These are phyloP conservation scores for Cryptomyrus ogoouensis DNA, from an alignment of 2,113 vertebrate genomes.

Conservation along the genomic window DNA sequence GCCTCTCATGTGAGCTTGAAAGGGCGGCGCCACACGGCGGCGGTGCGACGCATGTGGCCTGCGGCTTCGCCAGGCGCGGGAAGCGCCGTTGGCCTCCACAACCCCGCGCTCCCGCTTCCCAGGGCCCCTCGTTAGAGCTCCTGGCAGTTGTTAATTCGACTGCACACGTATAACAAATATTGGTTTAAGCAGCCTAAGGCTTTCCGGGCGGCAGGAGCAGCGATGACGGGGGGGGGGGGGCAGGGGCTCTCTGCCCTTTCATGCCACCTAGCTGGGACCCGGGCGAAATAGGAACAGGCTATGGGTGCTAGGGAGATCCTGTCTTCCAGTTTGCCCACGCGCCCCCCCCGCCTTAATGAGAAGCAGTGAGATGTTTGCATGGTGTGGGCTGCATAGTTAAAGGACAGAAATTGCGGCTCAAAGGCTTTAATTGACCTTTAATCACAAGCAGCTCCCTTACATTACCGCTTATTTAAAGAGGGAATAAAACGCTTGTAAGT, in stretches of 20 bases:
- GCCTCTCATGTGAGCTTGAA: constrained; percentile 90
- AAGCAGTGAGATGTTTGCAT: neutral
- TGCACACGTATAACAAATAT: constrained; percentile 62
- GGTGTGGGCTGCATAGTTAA: neutral
- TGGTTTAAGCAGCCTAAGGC: constrained; percentile 59
- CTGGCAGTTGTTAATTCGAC: constrained; percentile 50
- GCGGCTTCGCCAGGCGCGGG: constrained; percentile 81
- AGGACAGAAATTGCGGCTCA: neutral
- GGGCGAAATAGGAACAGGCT: neutral
- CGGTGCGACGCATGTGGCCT: constrained; percentile 76
- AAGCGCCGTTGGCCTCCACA: constrained; percentile 72
- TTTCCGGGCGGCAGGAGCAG: constrained; percentile 47
- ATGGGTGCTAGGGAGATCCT: neutral
- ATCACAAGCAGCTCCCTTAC: too few species aligned
- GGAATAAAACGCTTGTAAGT: too few species aligned
- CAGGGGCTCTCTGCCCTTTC: constrained; percentile 18
- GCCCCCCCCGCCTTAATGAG: neutral
- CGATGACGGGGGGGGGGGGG: constrained; percentile 33
- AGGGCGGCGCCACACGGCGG: constrained; percentile 83
- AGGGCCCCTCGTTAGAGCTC: constrained; percentile 61
- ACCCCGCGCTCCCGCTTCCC: constrained; percentile 60
- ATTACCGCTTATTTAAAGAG: too few species aligned
- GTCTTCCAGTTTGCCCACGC: neutral
- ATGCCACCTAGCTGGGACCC: constrained; percentile 12
- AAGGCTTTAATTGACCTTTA: neutral